Evolutionary conservation across 1,140 invertebrate species (phyloP).

Genomic region (Papilio aristodemus): DNA sequence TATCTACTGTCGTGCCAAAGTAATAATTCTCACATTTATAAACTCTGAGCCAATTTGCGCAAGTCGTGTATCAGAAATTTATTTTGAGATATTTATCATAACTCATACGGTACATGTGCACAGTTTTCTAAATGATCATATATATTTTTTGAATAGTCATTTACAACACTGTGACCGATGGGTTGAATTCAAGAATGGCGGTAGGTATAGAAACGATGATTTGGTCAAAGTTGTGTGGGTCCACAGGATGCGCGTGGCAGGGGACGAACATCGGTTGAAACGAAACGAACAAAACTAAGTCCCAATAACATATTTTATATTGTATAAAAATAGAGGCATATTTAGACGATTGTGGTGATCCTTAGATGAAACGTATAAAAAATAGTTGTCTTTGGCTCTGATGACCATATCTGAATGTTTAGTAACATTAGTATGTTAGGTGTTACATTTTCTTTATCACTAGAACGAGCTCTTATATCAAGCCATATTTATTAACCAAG

Average conservation of each 20-base stretch:
- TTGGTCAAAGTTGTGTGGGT: too few species aligned
- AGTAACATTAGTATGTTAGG: not conserved
- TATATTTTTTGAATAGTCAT: too few species aligned
- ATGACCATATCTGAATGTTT: not conserved
- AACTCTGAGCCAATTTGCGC: constrained; percentile 1
- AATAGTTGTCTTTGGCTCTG: not conserved
- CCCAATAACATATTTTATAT: too few species aligned
- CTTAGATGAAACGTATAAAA: not conserved
- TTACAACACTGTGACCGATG: too few species aligned
- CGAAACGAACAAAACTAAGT: too few species aligned
- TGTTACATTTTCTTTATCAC: constrained; percentile 11
- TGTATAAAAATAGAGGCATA: too few species aligned
- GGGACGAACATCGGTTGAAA: too few species aligned
- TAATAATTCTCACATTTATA: constrained; percentile 3
- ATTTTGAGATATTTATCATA: constrained; percentile 11
- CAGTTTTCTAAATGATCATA: too few species aligned
- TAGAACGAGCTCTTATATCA: not conserved
- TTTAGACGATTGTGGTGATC: not conserved
- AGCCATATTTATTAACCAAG: constrained; percentile 16
- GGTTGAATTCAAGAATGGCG: too few species aligned
- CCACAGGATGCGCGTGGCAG: too few species aligned
- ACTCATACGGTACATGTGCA: not conserved
- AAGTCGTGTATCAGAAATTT: not conserved
- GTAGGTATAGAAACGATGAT: too few species aligned
- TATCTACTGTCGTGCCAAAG: not conserved